These are phyloP conservation scores for Columba guinea DNA, from an alignment of 2,797 vertebrate species.

Conservation along the genomic window DNA sequence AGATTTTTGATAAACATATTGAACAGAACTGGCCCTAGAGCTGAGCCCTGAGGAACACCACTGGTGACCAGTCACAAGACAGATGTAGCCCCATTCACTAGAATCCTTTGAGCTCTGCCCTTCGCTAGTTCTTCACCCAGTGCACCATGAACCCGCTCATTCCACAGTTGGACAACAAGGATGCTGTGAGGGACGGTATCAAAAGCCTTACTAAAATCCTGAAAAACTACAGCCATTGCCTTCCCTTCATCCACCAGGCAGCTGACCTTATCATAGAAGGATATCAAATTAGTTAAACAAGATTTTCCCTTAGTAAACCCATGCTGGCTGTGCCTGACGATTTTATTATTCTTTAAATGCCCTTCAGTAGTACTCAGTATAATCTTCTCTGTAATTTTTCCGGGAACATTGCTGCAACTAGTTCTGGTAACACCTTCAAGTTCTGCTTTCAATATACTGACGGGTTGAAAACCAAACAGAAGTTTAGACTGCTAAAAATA, in stretches of 20 bases:
- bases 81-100: too few relatives aligned
- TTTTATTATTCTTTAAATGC: not conserved
- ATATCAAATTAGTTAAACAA: not conserved
- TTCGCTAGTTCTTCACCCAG: too few relatives aligned
- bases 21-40: too few relatives aligned
- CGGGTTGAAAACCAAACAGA: not conserved
- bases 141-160: too few relatives aligned
- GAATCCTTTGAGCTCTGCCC: too few relatives aligned
- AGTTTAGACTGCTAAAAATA: conserved; percentile 5
- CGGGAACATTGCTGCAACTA: not conserved
- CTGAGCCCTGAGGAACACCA: too few relatives aligned
- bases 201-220: not conserved
- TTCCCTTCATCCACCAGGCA: not conserved
- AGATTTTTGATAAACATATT: too few relatives aligned
- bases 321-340: not conserved
- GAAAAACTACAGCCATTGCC: not conserved
- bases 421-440: not conserved
- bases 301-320: not conserved
- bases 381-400: not conserved
- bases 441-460: not conserved
- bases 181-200: too few relatives aligned
- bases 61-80: too few relatives aligned
- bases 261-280: too few relatives aligned
- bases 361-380: not conserved
- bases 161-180: too few relatives aligned